phyloP scores from a whole-genome alignment of 2,113 vertebrate species.

The Pleuronectes platessa region DNA sequence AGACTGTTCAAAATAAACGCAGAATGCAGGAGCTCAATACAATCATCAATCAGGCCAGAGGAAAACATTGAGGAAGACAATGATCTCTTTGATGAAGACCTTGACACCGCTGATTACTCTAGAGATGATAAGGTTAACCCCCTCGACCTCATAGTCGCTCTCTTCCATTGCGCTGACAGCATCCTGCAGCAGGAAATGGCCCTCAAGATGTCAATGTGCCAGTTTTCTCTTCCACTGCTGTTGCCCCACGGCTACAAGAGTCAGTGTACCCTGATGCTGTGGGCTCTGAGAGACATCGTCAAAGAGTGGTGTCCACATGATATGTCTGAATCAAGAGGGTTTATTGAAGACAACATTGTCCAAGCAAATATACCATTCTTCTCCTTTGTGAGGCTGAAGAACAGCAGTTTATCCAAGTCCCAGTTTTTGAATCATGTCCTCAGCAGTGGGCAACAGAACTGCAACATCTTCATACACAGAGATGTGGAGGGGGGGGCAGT shows the following conservation, averaged over 20 bases:
- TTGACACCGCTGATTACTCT: not conserved
- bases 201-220: conserved; percentile 82
- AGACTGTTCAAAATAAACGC: conserved; percentile 60
- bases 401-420: conserved; percentile 81
- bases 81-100: not conserved
- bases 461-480: conserved; percentile 76
- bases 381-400: conserved; percentile 82
- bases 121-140: conserved; percentile 49
- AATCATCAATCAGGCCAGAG: not conserved
- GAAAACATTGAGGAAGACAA: not conserved
- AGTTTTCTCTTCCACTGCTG: conserved; percentile 82
- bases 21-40: conserved; percentile 36
- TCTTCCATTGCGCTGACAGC: conserved; percentile 78
- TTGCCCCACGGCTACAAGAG: conserved; percentile 68
- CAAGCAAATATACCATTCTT: conserved; percentile 51
- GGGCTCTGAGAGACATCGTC: conserved; percentile 76
- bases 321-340: conserved; percentile 40
- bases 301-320: conserved; percentile 53
- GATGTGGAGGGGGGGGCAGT: conserved; percentile 49
- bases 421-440: conserved; percentile 77
- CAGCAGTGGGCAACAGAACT: conserved; percentile 59
- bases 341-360: conserved; percentile 63
- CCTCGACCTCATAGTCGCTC: conserved; percentile 76
- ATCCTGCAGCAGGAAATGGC: conserved; percentile 79
- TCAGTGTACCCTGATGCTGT: conserved; percentile 77